These are phyloP conservation scores for Xanthia icteritia DNA, from an alignment of 2,888 invertebrate genomes.

Conservation along the genomic window DNA sequence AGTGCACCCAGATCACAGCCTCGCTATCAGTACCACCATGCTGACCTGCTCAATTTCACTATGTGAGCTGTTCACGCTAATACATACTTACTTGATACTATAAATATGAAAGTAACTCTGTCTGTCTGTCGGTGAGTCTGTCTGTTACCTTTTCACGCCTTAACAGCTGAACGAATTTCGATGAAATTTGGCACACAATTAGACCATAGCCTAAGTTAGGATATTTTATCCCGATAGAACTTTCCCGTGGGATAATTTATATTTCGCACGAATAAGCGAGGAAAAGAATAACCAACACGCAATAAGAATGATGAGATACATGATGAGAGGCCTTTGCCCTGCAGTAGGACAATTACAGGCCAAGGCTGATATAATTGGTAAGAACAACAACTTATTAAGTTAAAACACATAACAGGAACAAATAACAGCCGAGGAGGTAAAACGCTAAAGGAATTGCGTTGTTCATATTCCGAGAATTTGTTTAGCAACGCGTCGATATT, in stretches of 20 bases:
- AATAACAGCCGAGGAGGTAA: conserved; percentile 33
- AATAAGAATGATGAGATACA: not conserved
- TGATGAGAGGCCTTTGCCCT: not conserved
- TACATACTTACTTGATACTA: not conserved
- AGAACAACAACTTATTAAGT: conserved; percentile 14
- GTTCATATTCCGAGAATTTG: conserved; percentile 58
- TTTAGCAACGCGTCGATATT: conserved; percentile 46
- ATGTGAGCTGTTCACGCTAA: not conserved
- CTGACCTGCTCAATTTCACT: not conserved
- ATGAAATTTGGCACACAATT: not conserved
- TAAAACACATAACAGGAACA: conserved; percentile 18
- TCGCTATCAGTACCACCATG: not conserved
- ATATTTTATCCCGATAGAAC: not conserved
- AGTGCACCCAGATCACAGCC: not conserved
- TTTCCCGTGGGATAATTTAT: not conserved
- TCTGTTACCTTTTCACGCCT: not conserved
- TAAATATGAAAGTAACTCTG: not conserved
- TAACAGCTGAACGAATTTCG: not conserved
- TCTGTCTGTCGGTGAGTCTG: not conserved
- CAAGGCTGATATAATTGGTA: conserved; percentile 3
- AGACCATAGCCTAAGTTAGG: not conserved
- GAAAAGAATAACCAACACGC: not conserved
- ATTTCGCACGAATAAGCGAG: not conserved
- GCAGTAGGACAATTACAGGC: not conserved
- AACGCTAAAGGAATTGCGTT: conserved; percentile 41